Base-by-base conservation (phyloP, 2,797 vertebrate genomes). In the Helicolenus hilgendorfi region DNA sequence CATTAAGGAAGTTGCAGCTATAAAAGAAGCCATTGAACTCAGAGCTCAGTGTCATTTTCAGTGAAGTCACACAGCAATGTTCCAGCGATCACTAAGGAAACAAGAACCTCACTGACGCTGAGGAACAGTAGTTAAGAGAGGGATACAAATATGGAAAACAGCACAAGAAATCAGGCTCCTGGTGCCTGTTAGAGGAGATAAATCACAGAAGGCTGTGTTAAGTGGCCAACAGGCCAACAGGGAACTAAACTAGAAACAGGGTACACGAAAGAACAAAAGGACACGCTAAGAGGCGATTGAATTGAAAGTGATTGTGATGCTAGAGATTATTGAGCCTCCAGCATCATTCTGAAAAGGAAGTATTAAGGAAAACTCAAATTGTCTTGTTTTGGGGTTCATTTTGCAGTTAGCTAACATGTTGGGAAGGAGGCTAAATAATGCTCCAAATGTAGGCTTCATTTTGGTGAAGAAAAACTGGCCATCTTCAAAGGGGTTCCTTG, bases 1-100 rank as follows among this genome's bases (percentile, higher is more conserved):
- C 92, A 92, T 96, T 85, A 95, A 91, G 94, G 90, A 94, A 94
- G 88, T 89, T 96, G 89, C 86, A 89, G 91, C 87, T 68, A 95
- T 96, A 96, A 97, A 96, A 94, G 94, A 95, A 88, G 70, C 91
- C 89, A 96, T 93, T 97, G 93, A 97, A 92, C 72, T 64, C 71
- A 65, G 55, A 86, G 84, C 69, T 89, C 73, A 83, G 86, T 94
- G 93, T 92, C 91, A 91, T 89, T 94, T 85, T 86, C 85, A 64
- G 87, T 96, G 93, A 96, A 90, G 92, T 94, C 89, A 93, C 87
- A 63, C 79, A 86, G 74, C 24, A 88, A 92, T 79, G 85, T 93
- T 94, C 90, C 90, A 91, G 11, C 20, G 36, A 74, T 83, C 72
- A 27, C 38, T 1, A 13, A 76, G 75, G 74, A 79, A 78, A 87